These are phyloP conservation scores for Octodon degus DNA, from an alignment of 2,113 vertebrate species.

Conservation along the genomic window DNA sequence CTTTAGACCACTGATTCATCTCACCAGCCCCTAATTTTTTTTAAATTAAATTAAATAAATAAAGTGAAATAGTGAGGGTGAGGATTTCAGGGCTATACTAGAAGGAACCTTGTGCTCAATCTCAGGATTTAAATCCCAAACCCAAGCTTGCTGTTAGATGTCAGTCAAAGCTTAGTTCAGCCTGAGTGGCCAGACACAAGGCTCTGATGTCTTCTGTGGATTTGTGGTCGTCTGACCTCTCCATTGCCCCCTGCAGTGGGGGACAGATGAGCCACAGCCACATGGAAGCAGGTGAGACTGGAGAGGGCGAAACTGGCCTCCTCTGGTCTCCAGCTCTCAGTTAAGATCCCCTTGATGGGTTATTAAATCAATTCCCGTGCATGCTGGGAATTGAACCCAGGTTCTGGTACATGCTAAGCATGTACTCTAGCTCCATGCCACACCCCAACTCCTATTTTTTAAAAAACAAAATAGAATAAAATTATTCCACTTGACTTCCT, in stretches of 20 bases:
- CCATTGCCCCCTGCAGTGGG: neutral
- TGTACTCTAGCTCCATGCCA: neutral
- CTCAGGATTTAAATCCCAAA: slow-evolving; percentile 59
- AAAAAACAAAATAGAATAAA: neutral
- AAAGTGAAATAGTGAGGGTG: neutral
- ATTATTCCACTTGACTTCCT: slow-evolving; percentile 1
- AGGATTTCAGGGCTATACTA: neutral
- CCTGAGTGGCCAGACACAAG: neutral
- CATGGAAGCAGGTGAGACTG: neutral
- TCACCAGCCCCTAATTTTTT: no score
- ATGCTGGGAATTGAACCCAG: neutral
- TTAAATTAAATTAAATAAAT: neutral
- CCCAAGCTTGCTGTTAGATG: slow-evolving; percentile 44
- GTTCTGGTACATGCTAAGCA: neutral
- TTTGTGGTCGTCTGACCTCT: neutral
- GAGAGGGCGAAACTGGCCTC: neutral
- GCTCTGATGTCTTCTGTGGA: slow-evolving; percentile 1
- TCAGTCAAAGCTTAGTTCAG: slow-evolving; percentile 50
- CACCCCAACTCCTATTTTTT: neutral
- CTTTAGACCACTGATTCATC: no score
- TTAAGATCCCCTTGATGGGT: neutral
- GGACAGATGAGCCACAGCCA: neutral
- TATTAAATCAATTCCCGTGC: neutral
- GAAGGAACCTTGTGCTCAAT: slow-evolving; percentile 53
- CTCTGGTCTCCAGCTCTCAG: neutral